Evolutionary conservation across 2,888 invertebrate genomes (phyloP).

Genomic region (Antheraea assamensis): DNA sequence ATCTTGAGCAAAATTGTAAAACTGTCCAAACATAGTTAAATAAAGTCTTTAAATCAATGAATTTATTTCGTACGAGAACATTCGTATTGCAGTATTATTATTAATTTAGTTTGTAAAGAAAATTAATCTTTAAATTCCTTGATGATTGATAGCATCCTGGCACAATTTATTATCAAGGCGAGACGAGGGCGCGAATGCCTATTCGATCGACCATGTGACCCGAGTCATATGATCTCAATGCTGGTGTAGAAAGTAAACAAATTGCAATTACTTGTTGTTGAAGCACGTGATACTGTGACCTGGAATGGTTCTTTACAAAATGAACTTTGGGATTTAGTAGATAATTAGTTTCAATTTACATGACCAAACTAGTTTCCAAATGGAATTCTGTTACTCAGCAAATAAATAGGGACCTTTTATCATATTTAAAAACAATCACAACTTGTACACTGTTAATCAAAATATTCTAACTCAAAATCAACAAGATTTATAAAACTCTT

Average conservation of each 20-base stretch:
- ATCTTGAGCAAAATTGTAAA: too few species aligned
- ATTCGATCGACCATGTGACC: neutral
- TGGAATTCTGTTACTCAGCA: neutral
- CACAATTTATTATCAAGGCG: constrained; percentile 1
- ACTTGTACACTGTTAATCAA: neutral
- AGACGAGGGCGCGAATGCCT: neutral
- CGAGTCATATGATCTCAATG: constrained; percentile 1
- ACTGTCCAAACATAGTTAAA: too few species aligned
- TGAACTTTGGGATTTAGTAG: neutral
- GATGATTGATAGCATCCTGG: neutral
- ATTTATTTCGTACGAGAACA: too few species aligned
- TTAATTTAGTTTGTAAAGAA: neutral
- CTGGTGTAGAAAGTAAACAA: neutral
- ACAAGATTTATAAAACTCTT: neutral
- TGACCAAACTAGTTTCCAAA: neutral
- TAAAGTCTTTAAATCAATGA: too few species aligned
- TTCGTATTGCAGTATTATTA: too few species aligned
- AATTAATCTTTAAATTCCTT: neutral
- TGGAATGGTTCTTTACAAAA: neutral
- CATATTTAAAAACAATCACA: neutral
- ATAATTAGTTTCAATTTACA: neutral
- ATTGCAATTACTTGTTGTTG: neutral
- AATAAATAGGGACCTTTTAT: neutral
- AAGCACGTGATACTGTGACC: constrained; percentile 3
- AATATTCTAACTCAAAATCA: neutral